Conservation (phyloP, 1,140 invertebrate genomes). For the Phenacoccus solenopsis region DNA sequence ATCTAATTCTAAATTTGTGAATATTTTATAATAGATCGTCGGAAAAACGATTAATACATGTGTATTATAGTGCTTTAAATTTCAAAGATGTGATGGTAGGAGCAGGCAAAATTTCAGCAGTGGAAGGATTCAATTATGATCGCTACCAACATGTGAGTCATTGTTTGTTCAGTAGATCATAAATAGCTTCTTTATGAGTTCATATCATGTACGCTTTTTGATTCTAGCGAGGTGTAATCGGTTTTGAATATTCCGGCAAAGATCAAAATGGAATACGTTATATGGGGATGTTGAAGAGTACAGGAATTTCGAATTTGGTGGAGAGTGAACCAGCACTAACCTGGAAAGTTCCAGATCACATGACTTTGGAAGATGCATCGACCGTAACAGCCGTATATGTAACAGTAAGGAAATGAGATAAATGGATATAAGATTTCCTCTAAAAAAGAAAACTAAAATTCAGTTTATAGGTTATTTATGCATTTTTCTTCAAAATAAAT, state of each 20-base stretch:
- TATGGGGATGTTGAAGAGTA: not conserved
- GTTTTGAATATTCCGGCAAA: not conserved
- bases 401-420: constrained; percentile 19
- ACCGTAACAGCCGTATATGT: constrained; percentile 39
- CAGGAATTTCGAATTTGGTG: not conserved
- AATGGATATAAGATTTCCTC: not conserved
- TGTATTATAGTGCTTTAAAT: constrained; percentile 85
- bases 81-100: constrained; percentile 95
- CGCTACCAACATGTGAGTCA: not conserved
- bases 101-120: constrained; percentile 77
- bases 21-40: too few relatives aligned
- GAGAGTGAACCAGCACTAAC: constrained; percentile 19
- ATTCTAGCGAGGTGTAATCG: not conserved
- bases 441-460: not conserved
- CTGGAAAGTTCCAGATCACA: constrained; percentile 40
- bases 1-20: too few relatives aligned
- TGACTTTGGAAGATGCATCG: constrained; percentile 44
- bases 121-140: not conserved
- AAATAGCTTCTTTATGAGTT: not conserved
- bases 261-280: not conserved
- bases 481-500: constrained; percentile 44
- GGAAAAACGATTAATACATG: too few relatives aligned
- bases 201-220: not conserved
- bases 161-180: not conserved
- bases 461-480: constrained; percentile 50